Evolutionary conservation across 2,113 vertebrate genomes (phyloP).

Genomic region (Podiceps cristatus): DNA sequence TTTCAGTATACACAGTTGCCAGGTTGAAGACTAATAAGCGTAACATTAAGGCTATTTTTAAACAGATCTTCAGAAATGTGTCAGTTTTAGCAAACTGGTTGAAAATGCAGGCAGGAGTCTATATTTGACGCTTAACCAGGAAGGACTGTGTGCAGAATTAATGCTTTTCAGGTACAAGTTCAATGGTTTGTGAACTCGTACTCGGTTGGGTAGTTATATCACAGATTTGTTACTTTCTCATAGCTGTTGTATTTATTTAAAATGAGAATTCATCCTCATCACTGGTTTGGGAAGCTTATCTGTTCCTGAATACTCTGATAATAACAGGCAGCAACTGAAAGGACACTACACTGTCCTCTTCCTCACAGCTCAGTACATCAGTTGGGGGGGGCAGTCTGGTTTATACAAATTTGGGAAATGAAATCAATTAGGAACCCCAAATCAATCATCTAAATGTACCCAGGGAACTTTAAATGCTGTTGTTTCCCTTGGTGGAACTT

Average conservation of each 20-base stretch:
- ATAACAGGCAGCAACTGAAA: neutral
- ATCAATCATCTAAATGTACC: neutral
- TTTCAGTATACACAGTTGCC: too few relatives aligned
- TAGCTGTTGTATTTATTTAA: neutral
- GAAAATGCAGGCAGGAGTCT: neutral
- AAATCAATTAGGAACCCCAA: neutral
- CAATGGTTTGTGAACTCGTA: neutral
- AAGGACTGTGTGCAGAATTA: neutral
- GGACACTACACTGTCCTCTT: neutral
- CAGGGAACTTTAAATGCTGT: neutral
- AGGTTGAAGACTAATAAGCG: too few relatives aligned
- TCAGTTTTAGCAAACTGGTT: neutral
- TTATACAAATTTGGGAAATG: neutral
- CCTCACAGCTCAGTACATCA: neutral
- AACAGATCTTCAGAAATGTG: neutral
- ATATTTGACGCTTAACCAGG: neutral
- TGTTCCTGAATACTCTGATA: neutral
- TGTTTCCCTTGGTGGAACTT: neutral
- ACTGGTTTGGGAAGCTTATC: neutral
- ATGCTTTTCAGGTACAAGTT: neutral
- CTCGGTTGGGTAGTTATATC: neutral
- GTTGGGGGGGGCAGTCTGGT: rapidly evolving
- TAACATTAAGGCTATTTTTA: neutral
- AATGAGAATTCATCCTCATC: neutral
- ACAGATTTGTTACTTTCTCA: neutral